Conservation (phyloP, 2,797 vertebrate species). For the Rhinogobio ventralis region DNA sequence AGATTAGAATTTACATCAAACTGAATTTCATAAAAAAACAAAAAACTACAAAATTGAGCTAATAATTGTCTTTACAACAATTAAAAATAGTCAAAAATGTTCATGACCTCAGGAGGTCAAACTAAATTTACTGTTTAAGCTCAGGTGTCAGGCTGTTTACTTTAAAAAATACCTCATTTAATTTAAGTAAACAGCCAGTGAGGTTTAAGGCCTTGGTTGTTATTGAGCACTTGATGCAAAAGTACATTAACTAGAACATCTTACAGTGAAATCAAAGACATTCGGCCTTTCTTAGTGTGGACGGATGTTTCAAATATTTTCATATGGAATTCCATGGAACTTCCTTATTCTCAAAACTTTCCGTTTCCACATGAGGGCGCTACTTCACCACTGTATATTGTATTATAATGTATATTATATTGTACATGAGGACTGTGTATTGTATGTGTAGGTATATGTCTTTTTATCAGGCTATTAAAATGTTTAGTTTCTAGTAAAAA, state of each 20-base stretch:
- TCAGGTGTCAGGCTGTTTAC: too few species aligned
- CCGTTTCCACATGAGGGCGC: constrained; percentile 39
- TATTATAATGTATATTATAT: background rate
- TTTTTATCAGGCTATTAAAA: background rate
- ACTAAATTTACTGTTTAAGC: background rate
- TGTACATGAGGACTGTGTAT: background rate
- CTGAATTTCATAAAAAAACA: background rate
- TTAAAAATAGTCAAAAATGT: too few species aligned
- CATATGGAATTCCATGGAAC: background rate
- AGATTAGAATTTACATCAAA: background rate
- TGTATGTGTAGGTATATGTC: background rate
- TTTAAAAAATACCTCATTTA: too few species aligned
- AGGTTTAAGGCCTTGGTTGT: too few species aligned
- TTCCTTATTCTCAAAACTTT: background rate
- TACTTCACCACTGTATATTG: background rate
- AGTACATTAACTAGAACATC: too few species aligned
- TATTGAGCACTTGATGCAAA: too few species aligned
- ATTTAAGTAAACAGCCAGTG: too few species aligned
- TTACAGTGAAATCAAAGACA: too few species aligned
- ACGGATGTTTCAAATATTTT: background rate
- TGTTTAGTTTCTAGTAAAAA: background rate
- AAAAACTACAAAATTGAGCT: background rate
- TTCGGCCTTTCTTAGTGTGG: too few species aligned
- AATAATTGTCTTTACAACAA: background rate
- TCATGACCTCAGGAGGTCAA: background rate